Evolutionary conservation across 2,888 invertebrate genomes (phyloP), one percentile per base, ranked within the genome.

Genomic region (Mythimna albipuncta): DNA sequence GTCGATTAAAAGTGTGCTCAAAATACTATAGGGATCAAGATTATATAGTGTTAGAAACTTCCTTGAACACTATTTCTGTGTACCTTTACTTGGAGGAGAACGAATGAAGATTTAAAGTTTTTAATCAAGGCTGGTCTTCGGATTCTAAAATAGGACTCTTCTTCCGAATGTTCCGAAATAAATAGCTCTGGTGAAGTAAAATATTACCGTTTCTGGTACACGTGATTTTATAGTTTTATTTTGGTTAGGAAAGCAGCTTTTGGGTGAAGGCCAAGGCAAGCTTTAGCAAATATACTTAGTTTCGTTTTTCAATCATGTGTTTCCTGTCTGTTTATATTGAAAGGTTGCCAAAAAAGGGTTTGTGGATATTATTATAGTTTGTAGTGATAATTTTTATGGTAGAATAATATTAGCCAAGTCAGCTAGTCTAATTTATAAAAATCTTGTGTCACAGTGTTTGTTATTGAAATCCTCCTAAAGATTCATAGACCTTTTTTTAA

Each of bases 101-200:
- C 9, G 19, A 84, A 84, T 75, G 70, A 84, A 83, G 72, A 81
- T 26, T 78, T 73, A 81, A 79, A 50, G 59, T 74, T 59, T 80
- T 64, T 78, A 81, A 75, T 83, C 70, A 69, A 77, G 55, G 64
- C 54, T 54, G 26, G 16, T 58, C 59, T 64, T 13, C 44, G 38
- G 57, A 62, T 69, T 21, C 44, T 10, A 64, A 66, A 10, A 41
- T 19, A 55, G 58, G 64, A 26, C 50, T 11, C n/a, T 63, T 35
- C 47, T 52, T 69, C 44, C 41, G 47, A 54, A 21, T 57, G 10
- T 72, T 68, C 35, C 9, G 13, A 72, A 70, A 79, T 81, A 75
- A 63, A 72, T 16, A 47, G 16, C 57, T 35, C 35, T 62, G 26
- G 7, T 55, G 65, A 19, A 72, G 62, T 44, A 41, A 68, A 32